Conservation (phyloP, 2,113 vertebrate genomes). For the Sakesphorus luctuosus region DNA sequence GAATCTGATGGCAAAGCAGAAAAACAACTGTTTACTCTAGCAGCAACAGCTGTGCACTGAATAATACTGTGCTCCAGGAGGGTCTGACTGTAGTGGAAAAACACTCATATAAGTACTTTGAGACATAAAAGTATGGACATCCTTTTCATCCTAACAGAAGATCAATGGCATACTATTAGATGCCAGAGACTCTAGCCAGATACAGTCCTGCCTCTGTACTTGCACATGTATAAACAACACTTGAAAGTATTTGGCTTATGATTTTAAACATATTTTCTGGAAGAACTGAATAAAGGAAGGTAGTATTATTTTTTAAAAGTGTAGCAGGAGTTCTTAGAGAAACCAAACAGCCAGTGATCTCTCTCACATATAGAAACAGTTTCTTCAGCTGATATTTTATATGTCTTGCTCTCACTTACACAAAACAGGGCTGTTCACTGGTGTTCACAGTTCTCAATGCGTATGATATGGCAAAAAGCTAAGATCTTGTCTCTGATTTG, state of each 20-base stretch:
- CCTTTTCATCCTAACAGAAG: background rate
- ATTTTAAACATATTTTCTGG: background rate
- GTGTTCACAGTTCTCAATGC: background rate
- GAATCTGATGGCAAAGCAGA: background rate
- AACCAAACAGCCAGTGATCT: background rate
- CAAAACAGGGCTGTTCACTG: background rate
- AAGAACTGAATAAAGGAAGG: background rate
- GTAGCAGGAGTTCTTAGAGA: background rate
- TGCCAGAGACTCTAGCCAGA: background rate
- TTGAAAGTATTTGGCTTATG: background rate
- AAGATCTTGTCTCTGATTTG: background rate
- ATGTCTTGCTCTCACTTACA: background rate
- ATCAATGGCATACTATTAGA: background rate
- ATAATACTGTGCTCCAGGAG: background rate
- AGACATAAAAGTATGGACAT: background rate
- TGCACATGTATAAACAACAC: background rate
- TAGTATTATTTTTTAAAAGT: background rate
- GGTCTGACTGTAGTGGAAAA: background rate
- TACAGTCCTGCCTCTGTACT: background rate
- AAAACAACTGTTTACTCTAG: background rate
- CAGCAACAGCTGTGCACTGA: background rate
- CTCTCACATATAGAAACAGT: background rate
- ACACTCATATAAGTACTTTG: background rate
- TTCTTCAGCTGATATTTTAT: background rate
- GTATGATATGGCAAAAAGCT: background rate